Percentiles rank a stretch among this genome's conserved stretches.
phyloP scores from a whole-genome alignment of 2,113 vertebrate species.

The Recurvirostra avosetta region DNA sequence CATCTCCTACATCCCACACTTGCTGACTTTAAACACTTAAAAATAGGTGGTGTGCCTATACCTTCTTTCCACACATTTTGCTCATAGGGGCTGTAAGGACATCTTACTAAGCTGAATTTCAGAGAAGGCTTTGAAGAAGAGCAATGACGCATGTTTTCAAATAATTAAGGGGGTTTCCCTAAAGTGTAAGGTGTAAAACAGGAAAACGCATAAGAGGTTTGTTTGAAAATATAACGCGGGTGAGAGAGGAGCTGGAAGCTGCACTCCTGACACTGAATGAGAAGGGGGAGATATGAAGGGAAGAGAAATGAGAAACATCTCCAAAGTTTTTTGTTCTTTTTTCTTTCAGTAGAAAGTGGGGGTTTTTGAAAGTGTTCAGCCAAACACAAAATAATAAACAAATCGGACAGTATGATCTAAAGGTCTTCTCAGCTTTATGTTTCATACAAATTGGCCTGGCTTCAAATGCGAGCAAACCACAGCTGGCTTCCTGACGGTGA shows the following conservation, averaged over 20 bases:
- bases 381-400: neutral
- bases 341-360: neutral
- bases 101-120: neutral
- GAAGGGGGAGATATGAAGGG: neutral
- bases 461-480: neutral
- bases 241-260: neutral
- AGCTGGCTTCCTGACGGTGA: neutral
- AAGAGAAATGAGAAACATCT: neutral
- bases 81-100: neutral
- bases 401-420: neutral
- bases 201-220: neutral
- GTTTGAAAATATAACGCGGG: neutral
- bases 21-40: neutral
- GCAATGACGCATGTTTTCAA: neutral
- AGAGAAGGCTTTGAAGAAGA: neutral
- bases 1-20: neutral
- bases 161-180: neutral
- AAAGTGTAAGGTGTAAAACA: neutral
- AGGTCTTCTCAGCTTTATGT: neutral
- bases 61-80: neutral
- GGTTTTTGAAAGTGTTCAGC: neutral
- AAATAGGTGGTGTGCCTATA: neutral
- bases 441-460: neutral
- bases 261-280: neutral
- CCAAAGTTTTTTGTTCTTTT: neutral